A percentile compares a stretch with the other conserved stretches of the same genome.
Evolutionary conservation across 2,888 invertebrate species (phyloP).

Genomic region (Rhamphomyia laevipes): DNA sequence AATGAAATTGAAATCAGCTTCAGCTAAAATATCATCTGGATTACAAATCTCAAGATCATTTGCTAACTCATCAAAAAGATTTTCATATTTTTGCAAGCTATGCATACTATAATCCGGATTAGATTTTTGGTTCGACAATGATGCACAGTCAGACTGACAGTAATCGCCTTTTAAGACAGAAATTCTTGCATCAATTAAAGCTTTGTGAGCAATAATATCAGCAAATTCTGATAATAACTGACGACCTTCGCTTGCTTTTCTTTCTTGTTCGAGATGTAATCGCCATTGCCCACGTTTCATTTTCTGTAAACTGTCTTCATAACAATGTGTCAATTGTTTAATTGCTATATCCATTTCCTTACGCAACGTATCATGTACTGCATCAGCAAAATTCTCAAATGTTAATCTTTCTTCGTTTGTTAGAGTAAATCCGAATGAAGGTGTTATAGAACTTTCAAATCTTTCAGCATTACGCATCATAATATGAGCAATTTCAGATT

Average conservation of each 20-base stretch:
- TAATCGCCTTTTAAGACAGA: conserved; percentile 52
- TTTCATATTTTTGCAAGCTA: conserved; percentile 28
- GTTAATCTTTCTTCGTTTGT: conserved; percentile 56
- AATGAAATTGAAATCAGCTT: conserved; percentile 32
- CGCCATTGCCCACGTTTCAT: conserved; percentile 42
- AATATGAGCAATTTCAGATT: conserved; percentile 65
- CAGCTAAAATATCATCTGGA: conserved; percentile 28
- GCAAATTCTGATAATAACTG: conserved; percentile 51
- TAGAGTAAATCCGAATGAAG: conserved; percentile 46
- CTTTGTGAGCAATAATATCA: conserved; percentile 60
- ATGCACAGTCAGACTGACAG: conserved; percentile 9
- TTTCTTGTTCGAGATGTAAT: conserved; percentile 39
- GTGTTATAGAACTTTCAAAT: conserved; percentile 50
- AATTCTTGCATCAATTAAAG: conserved; percentile 64
- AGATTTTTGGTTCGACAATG: background rate
- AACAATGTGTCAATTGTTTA: conserved; percentile 52
- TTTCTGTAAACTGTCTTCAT: conserved; percentile 50
- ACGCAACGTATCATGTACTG: conserved; percentile 57
- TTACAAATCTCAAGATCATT: conserved; percentile 27
- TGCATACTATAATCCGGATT: conserved; percentile 19
- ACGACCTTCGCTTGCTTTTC: conserved; percentile 39
- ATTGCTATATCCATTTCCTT: conserved; percentile 61
- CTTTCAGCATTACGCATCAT: conserved; percentile 56
- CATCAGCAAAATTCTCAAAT: conserved; percentile 63
- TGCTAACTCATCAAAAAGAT: conserved; percentile 29